phyloP scores from a whole-genome alignment of 2,113 vertebrate species.

The Lepus europaeus region DNA sequence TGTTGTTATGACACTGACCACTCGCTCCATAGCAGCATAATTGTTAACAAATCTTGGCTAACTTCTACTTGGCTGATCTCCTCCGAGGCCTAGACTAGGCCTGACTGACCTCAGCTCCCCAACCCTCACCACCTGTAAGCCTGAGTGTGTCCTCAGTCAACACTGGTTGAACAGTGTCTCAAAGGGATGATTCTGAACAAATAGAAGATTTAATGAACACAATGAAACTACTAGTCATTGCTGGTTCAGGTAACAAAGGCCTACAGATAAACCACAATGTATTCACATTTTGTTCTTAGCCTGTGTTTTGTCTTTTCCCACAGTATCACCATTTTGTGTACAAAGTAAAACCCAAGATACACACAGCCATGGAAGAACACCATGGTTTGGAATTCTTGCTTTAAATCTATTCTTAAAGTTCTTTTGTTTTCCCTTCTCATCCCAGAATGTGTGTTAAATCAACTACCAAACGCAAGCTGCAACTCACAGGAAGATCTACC shows the following conservation, averaged over 20 bases:
- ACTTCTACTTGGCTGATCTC: too few relatives aligned
- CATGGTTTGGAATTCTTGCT: background rate
- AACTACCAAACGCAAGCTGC: background rate
- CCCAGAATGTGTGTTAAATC: background rate
- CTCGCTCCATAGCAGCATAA: background rate
- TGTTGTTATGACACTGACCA: background rate
- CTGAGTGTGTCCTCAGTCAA: background rate
- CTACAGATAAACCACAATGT: background rate
- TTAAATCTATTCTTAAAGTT: slow-evolving; percentile 41
- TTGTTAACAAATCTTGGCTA: background rate
- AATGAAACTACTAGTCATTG: background rate
- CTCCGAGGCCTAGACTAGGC: background rate
- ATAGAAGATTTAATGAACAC: background rate
- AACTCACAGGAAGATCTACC: background rate
- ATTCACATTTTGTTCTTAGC: background rate
- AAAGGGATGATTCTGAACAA: background rate
- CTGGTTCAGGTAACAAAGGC: slow-evolving; percentile 22
- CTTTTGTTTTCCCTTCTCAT: background rate
- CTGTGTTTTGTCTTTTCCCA: background rate
- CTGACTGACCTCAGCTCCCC: background rate
- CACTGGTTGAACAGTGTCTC: background rate
- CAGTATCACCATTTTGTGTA: background rate
- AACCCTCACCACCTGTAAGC: background rate
- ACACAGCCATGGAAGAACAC: background rate
- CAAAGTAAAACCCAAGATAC: background rate